Conservation (phyloP, 2,113 vertebrate genomes). For the Pao palembangensis region DNA sequence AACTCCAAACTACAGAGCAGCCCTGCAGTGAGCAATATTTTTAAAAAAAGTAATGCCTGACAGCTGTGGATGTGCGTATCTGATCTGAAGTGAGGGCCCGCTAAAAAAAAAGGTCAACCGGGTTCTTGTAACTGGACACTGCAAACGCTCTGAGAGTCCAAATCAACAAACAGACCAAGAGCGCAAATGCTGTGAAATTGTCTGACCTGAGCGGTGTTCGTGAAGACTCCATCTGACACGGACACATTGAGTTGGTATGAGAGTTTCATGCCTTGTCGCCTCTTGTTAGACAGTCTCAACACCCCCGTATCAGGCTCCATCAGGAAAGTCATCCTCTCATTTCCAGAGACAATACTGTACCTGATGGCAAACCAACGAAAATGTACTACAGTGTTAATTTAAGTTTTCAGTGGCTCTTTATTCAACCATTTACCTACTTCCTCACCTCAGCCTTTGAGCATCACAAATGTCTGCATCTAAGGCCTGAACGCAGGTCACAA, state of each 20-base stretch:
- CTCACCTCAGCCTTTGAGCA: slow-evolving; percentile 78
- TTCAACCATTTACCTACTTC: too few species aligned
- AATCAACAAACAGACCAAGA: slow-evolving; percentile 32
- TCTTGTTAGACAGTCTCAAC: slow-evolving; percentile 88
- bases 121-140: slow-evolving; percentile 2
- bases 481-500: slow-evolving; percentile 94
- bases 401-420: not conserved
- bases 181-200: not conserved
- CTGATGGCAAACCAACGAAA: slow-evolving; percentile 25
- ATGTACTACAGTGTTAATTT: not conserved
- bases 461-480: slow-evolving; percentile 93
- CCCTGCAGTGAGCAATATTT: slow-evolving; percentile 12
- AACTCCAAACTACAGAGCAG: slow-evolving; percentile 36
- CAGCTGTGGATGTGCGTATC: slow-evolving; percentile 29
- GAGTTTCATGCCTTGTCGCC: slow-evolving; percentile 86
- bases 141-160: slow-evolving; percentile 20
- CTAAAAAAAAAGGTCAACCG: slow-evolving; percentile 12
- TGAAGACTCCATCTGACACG: slow-evolving; percentile 94
- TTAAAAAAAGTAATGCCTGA: not conserved
- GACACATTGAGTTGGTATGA: slow-evolving; percentile 91
- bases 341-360: slow-evolving; percentile 92
- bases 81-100: slow-evolving; percentile 21
- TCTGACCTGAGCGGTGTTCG: slow-evolving; percentile 85
- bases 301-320: slow-evolving; percentile 87
- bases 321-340: slow-evolving; percentile 87